Conservation (phyloP, 2,797 vertebrate species). For the Platalea minor region DNA sequence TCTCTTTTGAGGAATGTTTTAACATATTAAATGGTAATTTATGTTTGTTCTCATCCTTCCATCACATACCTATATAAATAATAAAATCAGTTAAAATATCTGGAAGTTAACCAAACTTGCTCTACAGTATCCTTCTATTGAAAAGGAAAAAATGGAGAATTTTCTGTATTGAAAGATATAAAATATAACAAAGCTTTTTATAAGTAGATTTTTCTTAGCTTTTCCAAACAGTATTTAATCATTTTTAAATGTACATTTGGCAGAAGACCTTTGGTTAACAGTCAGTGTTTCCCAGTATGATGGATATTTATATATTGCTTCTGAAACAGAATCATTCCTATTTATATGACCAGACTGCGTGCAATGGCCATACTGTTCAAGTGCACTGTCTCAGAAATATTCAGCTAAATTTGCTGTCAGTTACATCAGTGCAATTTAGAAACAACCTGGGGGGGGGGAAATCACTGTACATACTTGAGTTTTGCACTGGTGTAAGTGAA, state of each 20-base stretch:
- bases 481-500: neutral
- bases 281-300: neutral
- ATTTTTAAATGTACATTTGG: neutral
- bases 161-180: neutral
- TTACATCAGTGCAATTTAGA: neutral
- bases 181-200: neutral
- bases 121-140: neutral
- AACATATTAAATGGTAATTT: neutral
- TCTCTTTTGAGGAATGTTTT: neutral
- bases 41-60: neutral
- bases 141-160: neutral
- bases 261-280: neutral
- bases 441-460: neutral
- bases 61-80: neutral
- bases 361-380: neutral
- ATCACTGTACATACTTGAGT: neutral
- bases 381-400: neutral
- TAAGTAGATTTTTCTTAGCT: neutral
- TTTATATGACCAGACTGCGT: neutral
- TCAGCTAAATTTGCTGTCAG: neutral
- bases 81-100: neutral
- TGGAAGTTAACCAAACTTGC: neutral
- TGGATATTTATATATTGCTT: rapidly evolving
- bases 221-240: neutral
- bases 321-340: neutral